phyloP scores from a whole-genome alignment of 2,888 invertebrate genomes.

The Ptilodon capucinus region DNA sequence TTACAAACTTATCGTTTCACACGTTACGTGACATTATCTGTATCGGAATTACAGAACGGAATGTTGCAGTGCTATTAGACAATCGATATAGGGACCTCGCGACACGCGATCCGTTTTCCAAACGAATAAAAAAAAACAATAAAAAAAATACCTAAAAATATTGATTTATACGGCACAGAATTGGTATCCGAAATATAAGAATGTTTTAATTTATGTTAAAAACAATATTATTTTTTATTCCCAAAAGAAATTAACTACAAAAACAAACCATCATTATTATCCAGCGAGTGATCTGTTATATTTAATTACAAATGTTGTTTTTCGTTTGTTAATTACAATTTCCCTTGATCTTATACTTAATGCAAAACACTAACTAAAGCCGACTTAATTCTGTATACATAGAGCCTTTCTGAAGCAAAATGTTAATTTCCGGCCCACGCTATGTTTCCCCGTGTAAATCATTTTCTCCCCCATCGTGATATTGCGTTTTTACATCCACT shows the following conservation, averaged over 20 bases:
- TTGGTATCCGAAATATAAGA: too few relatives aligned
- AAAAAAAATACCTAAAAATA: too few relatives aligned
- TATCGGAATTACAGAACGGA: conserved; percentile 27
- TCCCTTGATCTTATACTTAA: not conserved
- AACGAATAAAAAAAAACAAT: not conserved
- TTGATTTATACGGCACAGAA: too few relatives aligned
- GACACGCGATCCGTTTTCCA: conserved; percentile 21
- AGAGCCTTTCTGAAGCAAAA: conserved; percentile 48
- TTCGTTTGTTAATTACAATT: not conserved
- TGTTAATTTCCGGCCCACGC: conserved; percentile 59
- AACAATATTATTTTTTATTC: conserved; percentile 6
- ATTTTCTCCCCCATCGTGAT: conserved; percentile 26
- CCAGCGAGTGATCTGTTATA: too few relatives aligned
- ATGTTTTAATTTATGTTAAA: conserved; percentile 3
- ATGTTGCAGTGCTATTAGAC: conserved; percentile 31
- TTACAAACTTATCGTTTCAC: conserved; percentile 15
- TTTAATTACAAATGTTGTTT: too few relatives aligned
- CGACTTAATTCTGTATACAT: conserved; percentile 21
- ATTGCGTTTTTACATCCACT: conserved; percentile 21
- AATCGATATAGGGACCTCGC: conserved; percentile 15
- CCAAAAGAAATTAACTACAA: too few relatives aligned
- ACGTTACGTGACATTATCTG: conserved; percentile 19
- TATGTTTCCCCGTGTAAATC: conserved; percentile 30
- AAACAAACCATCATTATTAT: too few relatives aligned
- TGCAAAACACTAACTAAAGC: conserved; percentile 16